Evolutionary conservation across 2,888 invertebrate species (phyloP), one percentile per base, ranked within the genome.

Genomic region (Acanthosepion lycidas): DNA sequence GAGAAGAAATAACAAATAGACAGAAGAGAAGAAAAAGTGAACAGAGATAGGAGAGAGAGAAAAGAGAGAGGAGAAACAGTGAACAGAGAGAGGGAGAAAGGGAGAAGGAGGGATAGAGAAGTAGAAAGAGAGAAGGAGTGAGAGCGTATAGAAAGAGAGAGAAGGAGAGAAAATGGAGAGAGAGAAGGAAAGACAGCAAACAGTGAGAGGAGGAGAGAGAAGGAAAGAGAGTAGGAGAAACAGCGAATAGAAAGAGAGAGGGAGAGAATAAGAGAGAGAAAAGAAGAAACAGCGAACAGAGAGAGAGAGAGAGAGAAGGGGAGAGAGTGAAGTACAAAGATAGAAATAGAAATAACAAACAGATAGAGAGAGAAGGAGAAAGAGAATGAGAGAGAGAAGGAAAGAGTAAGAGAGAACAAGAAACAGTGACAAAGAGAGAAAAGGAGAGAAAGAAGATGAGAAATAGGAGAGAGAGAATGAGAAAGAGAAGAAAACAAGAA

Each of bases 331-430:
- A 5, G 15, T 9, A 78, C 8, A 28, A 6, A 78, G n/a, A n/a
- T 15, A n/a, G 15, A 78, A n/a, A 1, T 0, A n/a, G n/a, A 9
- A n/a, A n/a, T 8, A 6, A 28, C 0, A 6, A 8, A n/a, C 6
- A n/a, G 12, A 8, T 0, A 28, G n/a, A 28, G n/a, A 8, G 3
- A 78, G 8, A 8, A 78, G 8, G n/a, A n/a, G 8, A 0, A 5
- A n/a, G 15, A 6, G 12, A 28, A 3, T 9, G 8, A 9, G n/a
- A 78, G 8, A 9, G 0, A 8, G 8, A 78, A 78, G 2, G n/a
- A 78, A 78, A 12, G n/a, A 6, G n/a, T 8, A 28, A n/a, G n/a
- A 78, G 28, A 28, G n/a, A 78, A 0, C 9, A 8, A n/a, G 6
- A 78, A 28, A 28, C 6, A n/a, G 8, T 1, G 1, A n/a, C 8